Evolutionary conservation across 2,797 vertebrate genomes (phyloP), one percentile per base, ranked within the genome.

Genomic region (Pteropus rufus): DNA sequence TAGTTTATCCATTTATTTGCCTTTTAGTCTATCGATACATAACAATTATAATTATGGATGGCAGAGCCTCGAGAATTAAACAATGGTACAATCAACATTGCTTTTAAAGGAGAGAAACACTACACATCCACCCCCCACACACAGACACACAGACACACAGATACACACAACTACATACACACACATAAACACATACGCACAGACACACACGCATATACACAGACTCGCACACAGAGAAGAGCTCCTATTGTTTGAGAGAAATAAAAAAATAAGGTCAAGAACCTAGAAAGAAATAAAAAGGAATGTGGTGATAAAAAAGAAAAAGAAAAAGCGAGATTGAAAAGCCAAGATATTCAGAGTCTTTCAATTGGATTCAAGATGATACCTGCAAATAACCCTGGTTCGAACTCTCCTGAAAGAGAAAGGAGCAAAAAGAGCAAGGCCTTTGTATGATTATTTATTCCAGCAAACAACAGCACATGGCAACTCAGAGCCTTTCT

Each of bases 391-490:
- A 95, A 95, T 79, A 95, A 98, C 80, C 80, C 46, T 23, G 34
- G 34, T 93, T 58, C 96, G 93, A 98, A 91, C 54, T 98, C 94
- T 62, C 11, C 79, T 3, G 87, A 60, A 93, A 95, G 91, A 93
- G 73, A 97, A 1, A 69, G 2, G 81, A 93, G n/a, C 0, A 7
- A 92, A 97, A 67, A 97, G 93, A 91, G 77, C 46, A 96, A 91
- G 80, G 81, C 86, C 44, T 97, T 91, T 93, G 23, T 92, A 95
- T 65, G 54, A 92, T 96, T 98, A 98, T 98, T 98, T 98, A 97
- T 97, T 97, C 91, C 94, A 96, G 84, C 86, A 98, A 98, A 98
- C 89, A 97, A 85, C 39, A 65, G 94, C 91, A 94, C 95, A 88
- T 0, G 2, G 92, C 92, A 94, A 95, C 93, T 95, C 91, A 93